These are phyloP conservation scores for Scomber scombrus DNA, from an alignment of 2,113 vertebrate genomes.

Conservation along the genomic window DNA sequence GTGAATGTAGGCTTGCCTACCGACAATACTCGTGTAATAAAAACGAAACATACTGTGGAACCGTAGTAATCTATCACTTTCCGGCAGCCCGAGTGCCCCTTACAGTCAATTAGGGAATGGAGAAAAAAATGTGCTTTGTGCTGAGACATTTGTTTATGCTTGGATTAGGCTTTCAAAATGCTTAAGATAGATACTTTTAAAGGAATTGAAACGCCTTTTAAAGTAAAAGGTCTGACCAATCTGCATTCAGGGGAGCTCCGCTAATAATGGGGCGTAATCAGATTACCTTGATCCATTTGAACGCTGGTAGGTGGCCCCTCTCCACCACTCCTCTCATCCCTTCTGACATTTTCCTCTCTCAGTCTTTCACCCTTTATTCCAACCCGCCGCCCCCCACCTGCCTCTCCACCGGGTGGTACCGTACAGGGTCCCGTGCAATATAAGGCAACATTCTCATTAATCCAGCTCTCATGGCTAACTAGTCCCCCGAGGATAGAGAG, in stretches of 20 bases:
- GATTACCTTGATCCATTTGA: conserved; percentile 72
- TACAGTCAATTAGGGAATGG: conserved; percentile 21
- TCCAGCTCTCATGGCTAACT: conserved; percentile 75
- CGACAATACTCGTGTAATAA: background rate
- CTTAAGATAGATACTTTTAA: conserved; percentile 35
- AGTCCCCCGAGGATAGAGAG: conserved; percentile 54
- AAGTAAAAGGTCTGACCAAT: conserved; percentile 54
- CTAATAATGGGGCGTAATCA: conserved; percentile 61
- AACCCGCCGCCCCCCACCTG: background rate
- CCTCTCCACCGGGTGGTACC: conserved; percentile 35
- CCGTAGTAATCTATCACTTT: conserved; percentile 11
- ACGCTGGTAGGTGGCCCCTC: conserved; percentile 58
- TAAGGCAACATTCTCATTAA: conserved; percentile 74
- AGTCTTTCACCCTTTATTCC: background rate
- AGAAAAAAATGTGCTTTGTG: background rate
- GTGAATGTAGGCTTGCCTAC: background rate
- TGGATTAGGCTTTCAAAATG: conserved; percentile 24
- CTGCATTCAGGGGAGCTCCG: conserved; percentile 47
- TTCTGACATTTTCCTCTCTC: background rate
- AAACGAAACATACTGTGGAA: background rate
- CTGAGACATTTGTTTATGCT: conserved; percentile 22
- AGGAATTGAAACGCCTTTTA: conserved; percentile 45
- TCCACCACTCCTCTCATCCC: conserved; percentile 7
- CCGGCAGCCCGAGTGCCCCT: background rate
- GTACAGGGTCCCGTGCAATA: conserved; percentile 27